A percentile compares a stretch with the other conserved stretches of the same genome.
phyloP scores from a whole-genome alignment of 1,140 invertebrate species.

The Drosophila funebris region DNA sequence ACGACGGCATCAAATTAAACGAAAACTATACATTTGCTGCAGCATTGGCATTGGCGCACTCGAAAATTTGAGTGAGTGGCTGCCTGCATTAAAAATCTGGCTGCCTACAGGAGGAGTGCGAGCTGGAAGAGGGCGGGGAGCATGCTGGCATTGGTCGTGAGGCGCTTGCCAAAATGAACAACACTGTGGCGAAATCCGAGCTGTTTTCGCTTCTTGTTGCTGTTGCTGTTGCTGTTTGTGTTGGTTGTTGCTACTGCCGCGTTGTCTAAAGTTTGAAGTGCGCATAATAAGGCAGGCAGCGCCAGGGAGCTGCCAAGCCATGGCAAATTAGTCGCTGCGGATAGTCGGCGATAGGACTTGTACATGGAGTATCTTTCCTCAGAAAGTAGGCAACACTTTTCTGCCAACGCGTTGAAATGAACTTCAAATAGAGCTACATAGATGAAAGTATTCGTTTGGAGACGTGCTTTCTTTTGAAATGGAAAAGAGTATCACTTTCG shows the following conservation, averaged over 20 bases:
- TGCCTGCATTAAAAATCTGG: conserved; percentile 69
- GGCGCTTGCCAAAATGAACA: conserved; percentile 75
- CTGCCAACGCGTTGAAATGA: not conserved
- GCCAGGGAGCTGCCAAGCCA: conserved; percentile 38
- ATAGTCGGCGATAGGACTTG: conserved; percentile 37
- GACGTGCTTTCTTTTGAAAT: conserved; percentile 59
- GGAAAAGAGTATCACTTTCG: conserved; percentile 69
- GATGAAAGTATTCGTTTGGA: conserved; percentile 2
- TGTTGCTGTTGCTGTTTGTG: conserved; percentile 15
- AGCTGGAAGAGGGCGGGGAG: conserved; percentile 24
- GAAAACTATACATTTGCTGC: conserved; percentile 79
- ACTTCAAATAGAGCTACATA: not conserved
- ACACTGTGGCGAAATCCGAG: conserved; percentile 53
- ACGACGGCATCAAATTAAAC: conserved; percentile 68
- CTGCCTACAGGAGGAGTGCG: conserved; percentile 13
- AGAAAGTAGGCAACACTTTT: conserved; percentile 60
- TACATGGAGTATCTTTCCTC: conserved; percentile 1
- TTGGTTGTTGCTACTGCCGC: conserved; percentile 35
- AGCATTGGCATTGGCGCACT: conserved; percentile 73
- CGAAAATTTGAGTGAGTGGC: conserved; percentile 77
- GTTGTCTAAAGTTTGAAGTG: conserved; percentile 81
- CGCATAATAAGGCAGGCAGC: conserved; percentile 73
- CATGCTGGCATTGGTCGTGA: conserved; percentile 38
- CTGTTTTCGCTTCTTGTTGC: conserved; percentile 1
- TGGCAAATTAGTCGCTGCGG: conserved; percentile 53